Evolutionary conservation across 2,888 invertebrate species (phyloP), one percentile per base, ranked within the genome.

Genomic region (Orchesellides sinensis): DNA sequence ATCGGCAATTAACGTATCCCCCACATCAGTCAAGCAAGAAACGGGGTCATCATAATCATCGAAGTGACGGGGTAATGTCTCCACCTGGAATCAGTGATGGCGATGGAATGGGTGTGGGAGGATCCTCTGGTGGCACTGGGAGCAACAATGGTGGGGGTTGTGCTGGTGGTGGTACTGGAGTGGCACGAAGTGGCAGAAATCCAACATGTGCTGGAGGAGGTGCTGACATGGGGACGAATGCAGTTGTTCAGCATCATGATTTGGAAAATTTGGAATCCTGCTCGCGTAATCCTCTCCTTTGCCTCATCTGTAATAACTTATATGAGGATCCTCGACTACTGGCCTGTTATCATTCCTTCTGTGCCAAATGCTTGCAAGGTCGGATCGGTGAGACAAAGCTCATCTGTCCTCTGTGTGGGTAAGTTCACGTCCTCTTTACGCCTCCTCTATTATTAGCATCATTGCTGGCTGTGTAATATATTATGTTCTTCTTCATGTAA

Each of bases 331-430:
- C 94, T 0, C 93, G 94, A 88, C 92, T 94, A 68, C 90, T 94
- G 59, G 91, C 92, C 84, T 94, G 94, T 89, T 94, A 92, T 89
- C 94, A 94, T 89, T 93, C 93, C 59, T 94, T 94, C 90, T 94
- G 94, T 90, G 91, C 93, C 29, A 90, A 92, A 81, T 94, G 94
- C 90, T 90, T 94, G 83, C 91, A 92, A 65, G 93, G 92, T 54
- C 90, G 93, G 83, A 92, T 92, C 83, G 91, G 92, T 70, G 93
- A 94, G 88, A 91, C 92, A 70, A 92, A 93, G 88, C 90, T 94
- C 83, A 90, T 91, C 73, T 94, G 94, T 90, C 94, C 93, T 19
- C 91, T 93, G 84, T 94, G 94, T 91, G 93, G 94, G 93, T 93
- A 90, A 89, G 90, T 77, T 54, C 49, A 61, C 29, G 52, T 69